Evolutionary conservation across 2,797 vertebrate genomes (phyloP), one percentile per base, ranked within the genome.

Genomic region (Ptychobarbus kaznakovi): DNA sequence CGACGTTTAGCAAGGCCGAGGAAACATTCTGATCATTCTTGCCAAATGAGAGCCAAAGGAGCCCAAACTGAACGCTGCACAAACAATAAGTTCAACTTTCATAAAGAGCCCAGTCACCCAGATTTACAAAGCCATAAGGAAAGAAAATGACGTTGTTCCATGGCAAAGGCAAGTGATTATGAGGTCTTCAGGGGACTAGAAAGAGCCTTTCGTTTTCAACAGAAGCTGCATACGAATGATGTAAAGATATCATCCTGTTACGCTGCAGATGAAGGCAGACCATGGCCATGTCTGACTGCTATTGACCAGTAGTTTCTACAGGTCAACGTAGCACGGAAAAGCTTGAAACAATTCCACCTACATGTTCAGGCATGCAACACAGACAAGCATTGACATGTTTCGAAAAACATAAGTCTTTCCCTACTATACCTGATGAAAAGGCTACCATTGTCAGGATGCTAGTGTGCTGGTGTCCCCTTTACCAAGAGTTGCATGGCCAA

Each of bases 91-190:
- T 22, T 35, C 4, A 82, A 42, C 32, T 35, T 53, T 22, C 28
- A 63, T 28, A 32, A 78, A 66, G 2, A 69, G 75, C 74, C 65
- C 68, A 73, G 22, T 78, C 73, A 79, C 81, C 81, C 81, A 68
- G 32, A 28, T 66, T 25, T 18, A 46, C 25, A 78, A 46, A 84
- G 51, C 53, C 69, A 42, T 68, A 49, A 58, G 38, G 20, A 84
- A 66, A 66, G 63, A 58, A 84, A 66, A 63, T 38, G 28, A 70
- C 11, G 44, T 12, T 68, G 69, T 38, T 68, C 42, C 42, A 82
- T n/a, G 70, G 58, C 25, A 46, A 66, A 49, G 28, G 40, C n/a
- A 74, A 61, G 53, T 82, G 16, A 4, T 74, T 46, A 8, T 63
- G 42, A 32, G 38, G 56, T 66, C 56, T 83, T 75, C 22, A 51